Conservation (phyloP, 2,888 invertebrate genomes). For the Ditylenchus weischeri region DNA sequence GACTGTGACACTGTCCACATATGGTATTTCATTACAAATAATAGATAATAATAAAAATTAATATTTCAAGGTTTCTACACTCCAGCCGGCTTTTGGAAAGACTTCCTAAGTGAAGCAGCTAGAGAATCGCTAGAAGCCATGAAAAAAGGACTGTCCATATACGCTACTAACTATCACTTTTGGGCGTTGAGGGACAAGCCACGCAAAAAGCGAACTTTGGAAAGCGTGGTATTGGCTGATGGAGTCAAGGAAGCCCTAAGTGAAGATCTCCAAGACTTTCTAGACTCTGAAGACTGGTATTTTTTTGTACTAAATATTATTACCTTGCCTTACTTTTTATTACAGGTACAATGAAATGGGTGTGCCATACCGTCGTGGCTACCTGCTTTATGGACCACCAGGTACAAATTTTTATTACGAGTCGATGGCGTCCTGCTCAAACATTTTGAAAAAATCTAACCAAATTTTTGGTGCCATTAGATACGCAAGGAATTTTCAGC, state of each 20-base stretch:
- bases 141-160: conserved; percentile 85
- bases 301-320: not conserved
- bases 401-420: conserved; percentile 65
- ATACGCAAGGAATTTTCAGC: no score
- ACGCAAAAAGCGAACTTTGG: conserved; percentile 45
- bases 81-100: conserved; percentile 14
- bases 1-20: conserved; percentile 47
- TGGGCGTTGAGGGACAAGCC: conserved; percentile 86
- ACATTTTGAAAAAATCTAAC: no score
- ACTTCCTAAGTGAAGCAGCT: conserved; percentile 18
- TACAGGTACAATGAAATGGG: conserved; percentile 72
- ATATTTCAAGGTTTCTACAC: no score
- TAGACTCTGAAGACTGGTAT: conserved; percentile 77
- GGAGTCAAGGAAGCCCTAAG: conserved; percentile 76
- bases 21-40: conserved; percentile 39
- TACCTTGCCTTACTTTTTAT: not conserved
- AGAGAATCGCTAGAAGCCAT: conserved; percentile 24
- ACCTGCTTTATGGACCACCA: conserved; percentile 89
- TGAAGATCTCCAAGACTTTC: conserved; percentile 83
- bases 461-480: no score
- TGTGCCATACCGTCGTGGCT: conserved; percentile 66
- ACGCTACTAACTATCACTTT: conserved; percentile 86
- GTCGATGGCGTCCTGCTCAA: no score
- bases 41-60: no score
- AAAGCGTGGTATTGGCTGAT: conserved; percentile 76